Percentiles rank a stretch among this genome's conserved stretches.
Evolutionary conservation across 2,888 invertebrate genomes (phyloP).

Genomic region (Agrochola lychnidis): DNA sequence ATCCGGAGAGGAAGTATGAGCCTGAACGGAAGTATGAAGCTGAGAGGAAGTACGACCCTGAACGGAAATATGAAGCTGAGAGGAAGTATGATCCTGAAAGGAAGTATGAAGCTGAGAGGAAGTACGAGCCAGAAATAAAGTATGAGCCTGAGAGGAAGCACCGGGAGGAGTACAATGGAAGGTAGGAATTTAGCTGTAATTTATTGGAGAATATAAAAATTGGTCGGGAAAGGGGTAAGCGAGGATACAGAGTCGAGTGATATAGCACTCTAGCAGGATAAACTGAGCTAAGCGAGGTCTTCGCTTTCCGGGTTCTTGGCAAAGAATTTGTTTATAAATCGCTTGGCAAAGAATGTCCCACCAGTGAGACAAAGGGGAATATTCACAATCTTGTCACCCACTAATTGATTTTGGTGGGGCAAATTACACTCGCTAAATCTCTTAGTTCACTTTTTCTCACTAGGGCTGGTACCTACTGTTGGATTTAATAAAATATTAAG

Average conservation of each 20-base stretch:
- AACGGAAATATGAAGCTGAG: constrained; percentile 14
- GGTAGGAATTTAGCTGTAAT: constrained; percentile 64
- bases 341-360: too few species aligned
- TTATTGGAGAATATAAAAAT: too few species aligned
- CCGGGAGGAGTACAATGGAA: constrained; percentile 77
- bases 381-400: too few species aligned
- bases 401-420: too few species aligned
- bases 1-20: constrained; percentile 61
- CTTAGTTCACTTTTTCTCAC: too few species aligned
- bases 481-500: too few species aligned
- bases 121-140: neutral
- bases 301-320: neutral
- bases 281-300: neutral
- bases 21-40: neutral
- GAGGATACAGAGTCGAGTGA: too few species aligned
- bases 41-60: constrained; percentile 70
- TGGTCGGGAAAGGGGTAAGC: too few species aligned
- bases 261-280: too few species aligned
- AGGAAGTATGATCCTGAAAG: constrained; percentile 11
- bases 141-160: constrained; percentile 4
- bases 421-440: too few species aligned
- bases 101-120: constrained; percentile 4
- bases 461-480: too few species aligned
- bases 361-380: too few species aligned
- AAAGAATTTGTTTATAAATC: neutral